A percentile compares a stretch with the other conserved stretches of the same genome.
Conservation (phyloP, 1,140 invertebrate genomes). For the Catajapyx aquilonaris region DNA sequence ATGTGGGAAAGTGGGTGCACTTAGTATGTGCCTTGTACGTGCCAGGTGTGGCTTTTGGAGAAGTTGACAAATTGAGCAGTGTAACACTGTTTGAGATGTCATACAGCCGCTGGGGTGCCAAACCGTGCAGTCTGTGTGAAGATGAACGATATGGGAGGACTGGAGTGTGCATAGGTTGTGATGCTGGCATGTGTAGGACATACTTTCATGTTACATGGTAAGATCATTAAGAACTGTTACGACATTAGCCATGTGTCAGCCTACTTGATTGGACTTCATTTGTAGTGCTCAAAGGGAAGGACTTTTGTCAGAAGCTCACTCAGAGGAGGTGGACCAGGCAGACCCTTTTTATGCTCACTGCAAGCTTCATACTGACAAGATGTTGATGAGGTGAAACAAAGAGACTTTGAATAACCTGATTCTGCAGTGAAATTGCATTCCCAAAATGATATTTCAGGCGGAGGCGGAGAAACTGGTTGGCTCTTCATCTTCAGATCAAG, state of each 20-base stretch:
- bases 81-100: conserved; percentile 90
- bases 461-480: too few relatives aligned
- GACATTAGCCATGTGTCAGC: too few relatives aligned
- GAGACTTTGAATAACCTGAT: too few relatives aligned
- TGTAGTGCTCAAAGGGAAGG: conserved; percentile 80
- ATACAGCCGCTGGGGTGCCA: conserved; percentile 83
- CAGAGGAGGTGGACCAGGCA: conserved; percentile 80
- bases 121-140: conserved; percentile 65
- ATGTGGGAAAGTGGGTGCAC: conserved; percentile 93
- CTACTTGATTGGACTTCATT: too few relatives aligned
- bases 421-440: too few relatives aligned
- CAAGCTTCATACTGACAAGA: conserved; percentile 72
- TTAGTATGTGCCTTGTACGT: conserved; percentile 90
- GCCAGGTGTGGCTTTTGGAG: conserved; percentile 89
- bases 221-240: too few relatives aligned
- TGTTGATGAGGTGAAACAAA: conserved; percentile 46
- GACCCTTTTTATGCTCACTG: conserved; percentile 96
- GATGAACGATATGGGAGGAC: conserved; percentile 67
- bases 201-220: conserved; percentile 96
- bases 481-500: too few relatives aligned
- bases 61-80: conserved; percentile 66
- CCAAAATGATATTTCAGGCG: too few relatives aligned
- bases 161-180: conserved; percentile 88
- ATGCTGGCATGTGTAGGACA: conserved; percentile 91
- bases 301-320: conserved; percentile 74